A percentile compares a stretch with the other conserved stretches of the same genome.
Evolutionary conservation across 2,797 vertebrate genomes (phyloP).

Genomic region (Argentina silus): DNA sequence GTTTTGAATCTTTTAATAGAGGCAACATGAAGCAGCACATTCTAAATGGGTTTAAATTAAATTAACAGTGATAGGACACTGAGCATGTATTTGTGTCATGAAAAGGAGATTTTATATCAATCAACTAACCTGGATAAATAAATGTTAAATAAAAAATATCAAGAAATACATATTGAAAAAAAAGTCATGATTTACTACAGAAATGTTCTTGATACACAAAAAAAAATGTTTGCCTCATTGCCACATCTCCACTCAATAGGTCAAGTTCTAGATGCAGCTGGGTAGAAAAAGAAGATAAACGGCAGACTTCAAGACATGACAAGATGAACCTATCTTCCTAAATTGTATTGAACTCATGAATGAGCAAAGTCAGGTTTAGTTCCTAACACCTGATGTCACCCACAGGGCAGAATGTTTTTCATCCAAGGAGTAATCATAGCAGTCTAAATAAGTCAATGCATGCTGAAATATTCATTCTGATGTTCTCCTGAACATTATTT

Average conservation of each 20-base stretch:
- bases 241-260: not conserved
- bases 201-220: not conserved
- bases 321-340: not conserved
- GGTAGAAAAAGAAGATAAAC: not conserved
- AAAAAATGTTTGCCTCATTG: not conserved
- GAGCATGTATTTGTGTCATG: too few relatives aligned
- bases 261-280: not conserved
- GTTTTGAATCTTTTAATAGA: too few relatives aligned
- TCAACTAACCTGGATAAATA: not conserved
- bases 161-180: not conserved
- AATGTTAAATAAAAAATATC: constrained; percentile 31
- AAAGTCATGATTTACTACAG: not conserved
- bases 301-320: not conserved
- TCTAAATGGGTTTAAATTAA: too few relatives aligned
- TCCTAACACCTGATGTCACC: not conserved
- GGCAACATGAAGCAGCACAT: too few relatives aligned
- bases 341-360: not conserved
- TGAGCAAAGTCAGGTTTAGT: not conserved
- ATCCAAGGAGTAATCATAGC: not conserved
- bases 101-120: too few relatives aligned
- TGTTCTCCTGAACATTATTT: not conserved
- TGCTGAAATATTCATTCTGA: constrained; percentile 1
- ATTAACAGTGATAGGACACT: too few relatives aligned
- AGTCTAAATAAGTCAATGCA: not conserved
- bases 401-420: not conserved